Percentiles rank a stretch among this genome's conserved stretches.
Conservation (phyloP, 2,113 vertebrate species). For the Apodemus speciosus region DNA sequence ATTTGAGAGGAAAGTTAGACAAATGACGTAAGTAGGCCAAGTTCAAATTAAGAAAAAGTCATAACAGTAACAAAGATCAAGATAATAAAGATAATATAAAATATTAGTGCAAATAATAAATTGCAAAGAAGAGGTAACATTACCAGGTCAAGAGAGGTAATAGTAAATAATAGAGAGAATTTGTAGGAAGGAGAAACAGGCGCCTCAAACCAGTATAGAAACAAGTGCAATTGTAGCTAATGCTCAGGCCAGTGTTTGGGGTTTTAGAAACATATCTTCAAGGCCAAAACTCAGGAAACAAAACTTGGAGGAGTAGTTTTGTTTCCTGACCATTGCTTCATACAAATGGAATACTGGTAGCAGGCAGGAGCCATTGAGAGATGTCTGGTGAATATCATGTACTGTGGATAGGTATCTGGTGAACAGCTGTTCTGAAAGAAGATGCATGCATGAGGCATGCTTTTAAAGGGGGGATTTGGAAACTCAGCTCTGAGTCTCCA, state of each 20-base stretch:
- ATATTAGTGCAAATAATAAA: not conserved
- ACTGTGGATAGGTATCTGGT: not conserved
- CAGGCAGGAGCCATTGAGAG: not conserved
- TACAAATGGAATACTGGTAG: too few relatives aligned
- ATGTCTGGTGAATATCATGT: not conserved
- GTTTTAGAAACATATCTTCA: not conserved
- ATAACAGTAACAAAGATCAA: not conserved
- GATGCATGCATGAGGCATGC: too few relatives aligned
- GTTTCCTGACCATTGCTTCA: not conserved
- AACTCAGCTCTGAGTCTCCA: not conserved
- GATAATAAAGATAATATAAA: not conserved
- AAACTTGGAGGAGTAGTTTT: too few relatives aligned
- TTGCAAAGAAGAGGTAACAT: not conserved
- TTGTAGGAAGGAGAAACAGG: not conserved
- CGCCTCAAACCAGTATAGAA: not conserved
- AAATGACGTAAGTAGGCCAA: not conserved
- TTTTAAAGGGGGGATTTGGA: conserved; percentile 10
- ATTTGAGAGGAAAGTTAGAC: not conserved
- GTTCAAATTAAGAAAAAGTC: not conserved
- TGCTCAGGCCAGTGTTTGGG: not conserved
- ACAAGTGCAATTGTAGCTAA: not conserved
- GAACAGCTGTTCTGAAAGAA: not conserved
- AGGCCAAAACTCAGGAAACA: not conserved
- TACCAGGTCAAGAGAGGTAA: not conserved
- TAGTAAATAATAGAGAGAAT: not conserved